Conservation (phyloP, 2,888 invertebrate genomes). For the Eubasilissa splendida region DNA sequence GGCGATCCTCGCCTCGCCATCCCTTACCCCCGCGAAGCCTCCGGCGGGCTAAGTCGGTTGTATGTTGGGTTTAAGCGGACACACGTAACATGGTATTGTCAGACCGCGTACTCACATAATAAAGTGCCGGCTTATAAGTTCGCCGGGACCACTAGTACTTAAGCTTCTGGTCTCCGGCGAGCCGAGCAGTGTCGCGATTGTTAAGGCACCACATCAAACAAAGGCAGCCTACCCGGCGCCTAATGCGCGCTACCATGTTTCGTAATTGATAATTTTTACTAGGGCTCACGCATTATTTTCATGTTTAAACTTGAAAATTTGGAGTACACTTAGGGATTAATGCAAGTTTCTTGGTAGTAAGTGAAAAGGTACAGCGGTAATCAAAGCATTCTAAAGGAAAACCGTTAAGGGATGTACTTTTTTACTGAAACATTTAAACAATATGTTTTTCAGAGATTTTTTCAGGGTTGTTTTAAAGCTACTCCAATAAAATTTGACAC, state of each 20-base stretch:
- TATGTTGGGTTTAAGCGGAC: slow-evolving; percentile 58
- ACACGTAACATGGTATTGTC: slow-evolving; percentile 58
- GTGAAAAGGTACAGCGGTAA: slow-evolving; percentile 19
- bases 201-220: background rate
- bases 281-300: background rate
- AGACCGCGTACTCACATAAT: slow-evolving; percentile 56
- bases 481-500: too few relatives aligned
- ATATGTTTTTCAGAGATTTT: too few relatives aligned
- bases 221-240: background rate
- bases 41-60: slow-evolving; percentile 57
- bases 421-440: too few relatives aligned
- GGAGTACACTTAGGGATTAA: slow-evolving; percentile 10
- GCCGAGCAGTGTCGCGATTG: background rate
- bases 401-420: too few relatives aligned
- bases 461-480: too few relatives aligned
- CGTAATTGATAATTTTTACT: background rate
- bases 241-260: too few relatives aligned
- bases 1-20: slow-evolving; percentile 6
- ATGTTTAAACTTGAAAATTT: background rate
- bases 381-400: slow-evolving; percentile 3
- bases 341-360: slow-evolving; percentile 26
- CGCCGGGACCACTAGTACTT: slow-evolving; percentile 29
- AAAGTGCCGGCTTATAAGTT: slow-evolving; percentile 58
- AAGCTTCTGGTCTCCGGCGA: slow-evolving; percentile 3
- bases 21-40: slow-evolving; percentile 24